Conservation (phyloP, 2,113 vertebrate genomes). For the Pedionomus torquatus region DNA sequence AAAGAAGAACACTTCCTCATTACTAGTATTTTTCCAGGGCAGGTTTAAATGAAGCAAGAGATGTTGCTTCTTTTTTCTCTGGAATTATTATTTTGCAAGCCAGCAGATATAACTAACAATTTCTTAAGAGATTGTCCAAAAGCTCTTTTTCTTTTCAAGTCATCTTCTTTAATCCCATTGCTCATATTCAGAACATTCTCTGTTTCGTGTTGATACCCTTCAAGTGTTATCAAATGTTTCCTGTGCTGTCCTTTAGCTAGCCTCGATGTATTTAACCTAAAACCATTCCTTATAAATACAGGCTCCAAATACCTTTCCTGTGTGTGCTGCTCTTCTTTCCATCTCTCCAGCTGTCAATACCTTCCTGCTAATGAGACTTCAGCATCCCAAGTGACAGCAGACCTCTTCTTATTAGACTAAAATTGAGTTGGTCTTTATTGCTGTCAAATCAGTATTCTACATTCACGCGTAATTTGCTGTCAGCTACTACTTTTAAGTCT, state of each 20-base stretch:
- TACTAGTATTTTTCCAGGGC: not conserved
- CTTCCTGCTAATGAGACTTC: not conserved
- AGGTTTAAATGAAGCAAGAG: not conserved
- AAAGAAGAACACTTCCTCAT: not conserved
- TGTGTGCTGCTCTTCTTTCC: not conserved
- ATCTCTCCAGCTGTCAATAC: conserved; percentile 3
- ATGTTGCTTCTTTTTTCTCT: not conserved
- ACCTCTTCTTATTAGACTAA: not conserved
- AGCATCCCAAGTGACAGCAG: not conserved
- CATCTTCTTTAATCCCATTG: conserved; percentile 18
- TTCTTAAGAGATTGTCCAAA: not conserved
- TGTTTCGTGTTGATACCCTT: not conserved
- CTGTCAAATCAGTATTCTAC: conserved; percentile 34
- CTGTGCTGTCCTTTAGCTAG: not conserved
- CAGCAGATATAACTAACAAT: not conserved
- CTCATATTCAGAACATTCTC: not conserved
- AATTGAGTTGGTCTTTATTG: not conserved
- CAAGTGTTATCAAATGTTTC: not conserved
- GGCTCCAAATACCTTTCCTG: not conserved
- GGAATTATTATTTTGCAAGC: not conserved
- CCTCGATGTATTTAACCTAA: conserved; percentile 1
- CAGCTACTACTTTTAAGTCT: conserved; percentile 12
- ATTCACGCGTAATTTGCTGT: conserved; percentile 27
- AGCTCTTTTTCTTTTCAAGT: not conserved
- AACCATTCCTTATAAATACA: not conserved